Evolutionary conservation across 2,888 invertebrate genomes (phyloP).

Genomic region (Stenodera caucasica): DNA sequence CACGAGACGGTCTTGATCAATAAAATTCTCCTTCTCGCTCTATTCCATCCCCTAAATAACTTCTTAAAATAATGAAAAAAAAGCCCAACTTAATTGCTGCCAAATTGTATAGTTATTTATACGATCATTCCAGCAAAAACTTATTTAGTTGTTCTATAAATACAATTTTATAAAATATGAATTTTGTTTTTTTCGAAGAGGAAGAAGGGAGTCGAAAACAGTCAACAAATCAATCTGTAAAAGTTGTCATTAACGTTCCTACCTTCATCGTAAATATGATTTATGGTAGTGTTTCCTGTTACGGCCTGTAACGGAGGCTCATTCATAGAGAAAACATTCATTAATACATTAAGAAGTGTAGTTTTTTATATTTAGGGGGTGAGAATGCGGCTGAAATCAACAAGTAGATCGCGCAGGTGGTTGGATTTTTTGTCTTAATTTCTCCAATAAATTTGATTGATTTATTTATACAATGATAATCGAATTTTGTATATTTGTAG

Average conservation of each 20-base stretch:
- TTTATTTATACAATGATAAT: no score
- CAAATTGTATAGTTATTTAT: not conserved
- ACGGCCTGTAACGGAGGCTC: not conserved
- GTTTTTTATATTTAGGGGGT: not conserved
- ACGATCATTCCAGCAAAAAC: not conserved
- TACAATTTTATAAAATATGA: no score
- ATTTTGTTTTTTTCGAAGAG: no score
- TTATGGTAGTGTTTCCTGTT: constrained; percentile 2
- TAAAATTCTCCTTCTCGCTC: no score
- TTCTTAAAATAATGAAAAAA: constrained; percentile 23
- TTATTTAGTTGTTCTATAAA: not conserved
- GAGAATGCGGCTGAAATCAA: not conserved
- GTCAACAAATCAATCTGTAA: not conserved
- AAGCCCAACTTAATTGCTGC: not conserved
- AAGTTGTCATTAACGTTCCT: not conserved
- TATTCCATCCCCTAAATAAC: constrained; percentile 16
- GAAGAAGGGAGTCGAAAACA: not conserved
- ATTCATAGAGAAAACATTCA: not conserved
- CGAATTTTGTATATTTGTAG: no score
- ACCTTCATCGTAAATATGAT: not conserved
- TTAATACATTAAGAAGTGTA: constrained; percentile 1
- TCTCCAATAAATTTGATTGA: not conserved
- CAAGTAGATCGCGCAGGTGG: constrained; percentile 1
- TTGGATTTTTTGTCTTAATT: not conserved
- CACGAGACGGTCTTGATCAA: constrained; percentile 26